These are phyloP conservation scores for Phataginus tricuspis DNA, from an alignment of 2,797 vertebrate genomes.

Conservation along the genomic window DNA sequence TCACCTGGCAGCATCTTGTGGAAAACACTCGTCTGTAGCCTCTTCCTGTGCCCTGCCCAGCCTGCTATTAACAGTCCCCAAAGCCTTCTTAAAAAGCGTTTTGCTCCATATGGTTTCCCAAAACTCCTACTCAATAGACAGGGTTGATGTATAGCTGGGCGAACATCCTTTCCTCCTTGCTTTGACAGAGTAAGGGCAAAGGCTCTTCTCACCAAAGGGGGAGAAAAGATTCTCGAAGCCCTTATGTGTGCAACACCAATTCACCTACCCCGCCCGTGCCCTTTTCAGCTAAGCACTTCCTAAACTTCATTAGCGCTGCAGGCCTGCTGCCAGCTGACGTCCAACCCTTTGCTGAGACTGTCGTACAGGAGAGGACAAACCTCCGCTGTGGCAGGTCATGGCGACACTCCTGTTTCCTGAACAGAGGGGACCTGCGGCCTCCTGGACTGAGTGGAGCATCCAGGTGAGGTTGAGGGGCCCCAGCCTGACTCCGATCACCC, in stretches of 20 bases:
- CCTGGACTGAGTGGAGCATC: background rate
- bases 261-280: background rate
- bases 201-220: background rate
- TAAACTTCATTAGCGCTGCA: background rate
- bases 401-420: background rate
- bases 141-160: slow-evolving; percentile 24
- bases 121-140: slow-evolving; percentile 55
- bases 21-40: slow-evolving; percentile 42
- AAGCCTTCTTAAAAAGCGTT: slow-evolving; percentile 54
- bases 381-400: rapidly evolving
- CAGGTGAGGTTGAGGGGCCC: background rate
- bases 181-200: slow-evolving; percentile 1
- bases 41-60: slow-evolving; percentile 65
- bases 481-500: background rate
- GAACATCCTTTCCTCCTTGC: slow-evolving; percentile 52
- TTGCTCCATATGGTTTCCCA: slow-evolving; percentile 63
- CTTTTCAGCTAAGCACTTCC: slow-evolving; percentile 29
- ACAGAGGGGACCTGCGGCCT: background rate
- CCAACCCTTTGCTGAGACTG: background rate
- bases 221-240: background rate
- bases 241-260: slow-evolving; percentile 10
- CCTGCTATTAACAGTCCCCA: slow-evolving; percentile 72
- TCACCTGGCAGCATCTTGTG: slow-evolving; percentile 68
- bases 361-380: background rate
- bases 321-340: background rate